Conservation (phyloP, 2,113 vertebrate genomes). For the Suncus etruscus region DNA sequence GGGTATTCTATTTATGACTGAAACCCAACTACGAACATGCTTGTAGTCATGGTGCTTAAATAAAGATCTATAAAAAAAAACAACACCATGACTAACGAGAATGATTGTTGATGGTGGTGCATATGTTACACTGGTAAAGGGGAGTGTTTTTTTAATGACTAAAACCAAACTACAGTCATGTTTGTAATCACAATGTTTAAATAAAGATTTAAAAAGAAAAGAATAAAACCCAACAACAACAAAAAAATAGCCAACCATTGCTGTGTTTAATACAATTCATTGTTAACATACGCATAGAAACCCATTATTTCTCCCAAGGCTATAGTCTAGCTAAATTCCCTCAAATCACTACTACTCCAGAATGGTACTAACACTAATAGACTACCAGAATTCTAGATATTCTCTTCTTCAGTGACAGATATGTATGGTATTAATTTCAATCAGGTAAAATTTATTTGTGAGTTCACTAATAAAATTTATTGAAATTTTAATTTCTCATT, state of each 20-base stretch:
- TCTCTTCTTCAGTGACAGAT: background rate
- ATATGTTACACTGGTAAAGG: no score
- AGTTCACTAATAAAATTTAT: conserved; percentile 33
- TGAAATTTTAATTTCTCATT: conserved; percentile 6
- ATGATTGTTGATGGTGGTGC: no score
- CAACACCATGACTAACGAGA: no score
- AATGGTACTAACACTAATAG: conserved; percentile 36
- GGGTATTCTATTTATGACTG: no score
- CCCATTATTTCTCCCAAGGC: conserved; percentile 47
- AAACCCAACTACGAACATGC: no score
- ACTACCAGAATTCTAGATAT: conserved; percentile 41
- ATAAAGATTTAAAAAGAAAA: no score
- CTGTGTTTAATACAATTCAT: background rate
- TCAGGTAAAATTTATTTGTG: conserved; percentile 12
- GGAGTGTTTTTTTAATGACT: no score
- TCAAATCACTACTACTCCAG: background rate
- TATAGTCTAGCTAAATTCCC: conserved; percentile 25
- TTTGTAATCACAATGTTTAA: no score
- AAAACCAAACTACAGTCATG: no score
- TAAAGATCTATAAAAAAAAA: no score
- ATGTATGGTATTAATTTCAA: background rate
- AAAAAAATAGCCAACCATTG: background rate
- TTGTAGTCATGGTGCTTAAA: no score
- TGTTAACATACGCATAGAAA: conserved; percentile 3
- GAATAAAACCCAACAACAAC: no score